Percentiles rank a stretch among this genome's conserved stretches.
phyloP scores from a whole-genome alignment of 2,797 vertebrate genomes.

The Gobio occitaniae region DNA sequence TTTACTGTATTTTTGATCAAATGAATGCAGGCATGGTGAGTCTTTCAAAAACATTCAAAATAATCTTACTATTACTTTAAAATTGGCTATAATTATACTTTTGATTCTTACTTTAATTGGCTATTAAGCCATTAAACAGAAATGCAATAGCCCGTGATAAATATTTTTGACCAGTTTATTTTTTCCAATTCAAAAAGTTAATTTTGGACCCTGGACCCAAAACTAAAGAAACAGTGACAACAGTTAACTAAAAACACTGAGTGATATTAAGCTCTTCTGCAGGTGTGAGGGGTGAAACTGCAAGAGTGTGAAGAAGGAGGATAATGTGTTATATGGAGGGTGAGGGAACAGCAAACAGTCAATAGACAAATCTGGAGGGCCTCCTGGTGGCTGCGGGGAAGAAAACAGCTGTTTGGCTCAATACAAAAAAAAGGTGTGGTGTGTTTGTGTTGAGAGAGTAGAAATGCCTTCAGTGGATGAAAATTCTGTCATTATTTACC shows the following conservation, averaged over 20 bases:
- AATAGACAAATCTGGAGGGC: conserved; percentile 23
- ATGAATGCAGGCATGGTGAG: not conserved
- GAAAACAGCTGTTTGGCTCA: not conserved
- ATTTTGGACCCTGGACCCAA: not conserved
- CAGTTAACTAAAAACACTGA: not conserved
- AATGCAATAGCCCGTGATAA: not conserved
- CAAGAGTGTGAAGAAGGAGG: not conserved
- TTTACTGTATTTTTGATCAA: not conserved
- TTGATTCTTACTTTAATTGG: too few relatives aligned
- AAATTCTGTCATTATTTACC: not conserved
- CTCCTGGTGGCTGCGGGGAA: conserved; percentile 19
- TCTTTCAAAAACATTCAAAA: not conserved
- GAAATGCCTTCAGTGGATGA: not conserved
- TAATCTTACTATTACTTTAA: not conserved
- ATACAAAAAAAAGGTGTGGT: not conserved
- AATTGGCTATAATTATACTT: too few relatives aligned
- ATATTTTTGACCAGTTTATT: not conserved
- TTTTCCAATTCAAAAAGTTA: not conserved
- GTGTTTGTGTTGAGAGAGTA: not conserved
- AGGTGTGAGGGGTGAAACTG: not conserved
- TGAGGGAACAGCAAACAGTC: not conserved
- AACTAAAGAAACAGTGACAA: not conserved
- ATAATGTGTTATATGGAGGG: not conserved
- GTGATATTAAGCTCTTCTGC: not conserved
- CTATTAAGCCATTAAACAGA: not conserved